Evolutionary conservation across 1,140 invertebrate genomes (phyloP).

Genomic region (Lepidotrigona ventralis): DNA sequence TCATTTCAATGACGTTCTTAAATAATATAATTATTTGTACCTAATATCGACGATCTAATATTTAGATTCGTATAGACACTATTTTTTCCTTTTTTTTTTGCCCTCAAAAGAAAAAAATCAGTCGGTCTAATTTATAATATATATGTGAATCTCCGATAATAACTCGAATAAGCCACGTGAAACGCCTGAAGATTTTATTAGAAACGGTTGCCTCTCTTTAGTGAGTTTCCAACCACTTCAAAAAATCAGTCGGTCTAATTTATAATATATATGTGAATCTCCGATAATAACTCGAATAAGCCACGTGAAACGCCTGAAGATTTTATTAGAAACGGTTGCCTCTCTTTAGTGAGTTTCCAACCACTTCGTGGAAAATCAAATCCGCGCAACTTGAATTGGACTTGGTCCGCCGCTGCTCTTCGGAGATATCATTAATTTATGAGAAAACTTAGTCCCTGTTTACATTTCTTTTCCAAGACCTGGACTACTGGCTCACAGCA

Average conservation of each 20-base stretch:
- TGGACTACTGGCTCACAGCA: background rate
- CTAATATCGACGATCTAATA: background rate
- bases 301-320: background rate
- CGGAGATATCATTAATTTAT: conserved; percentile 6
- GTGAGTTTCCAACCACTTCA: background rate
- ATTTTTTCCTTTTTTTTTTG: background rate
- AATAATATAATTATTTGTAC: background rate
- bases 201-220: background rate
- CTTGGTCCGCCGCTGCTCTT: background rate
- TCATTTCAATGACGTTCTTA: background rate
- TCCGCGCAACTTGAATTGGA: background rate
- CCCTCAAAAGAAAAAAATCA: background rate
- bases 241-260: background rate
- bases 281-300: background rate
- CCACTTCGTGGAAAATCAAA: background rate
- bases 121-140: no score
- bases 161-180: background rate
- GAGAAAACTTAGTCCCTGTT: background rate
- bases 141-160: no score
- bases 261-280: no score
- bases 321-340: background rate
- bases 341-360: background rate
- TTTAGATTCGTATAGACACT: background rate
- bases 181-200: background rate
- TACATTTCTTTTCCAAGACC: background rate